Evolutionary conservation across 2,888 invertebrate species (phyloP).

Genomic region (Hydriomena furcata): DNA sequence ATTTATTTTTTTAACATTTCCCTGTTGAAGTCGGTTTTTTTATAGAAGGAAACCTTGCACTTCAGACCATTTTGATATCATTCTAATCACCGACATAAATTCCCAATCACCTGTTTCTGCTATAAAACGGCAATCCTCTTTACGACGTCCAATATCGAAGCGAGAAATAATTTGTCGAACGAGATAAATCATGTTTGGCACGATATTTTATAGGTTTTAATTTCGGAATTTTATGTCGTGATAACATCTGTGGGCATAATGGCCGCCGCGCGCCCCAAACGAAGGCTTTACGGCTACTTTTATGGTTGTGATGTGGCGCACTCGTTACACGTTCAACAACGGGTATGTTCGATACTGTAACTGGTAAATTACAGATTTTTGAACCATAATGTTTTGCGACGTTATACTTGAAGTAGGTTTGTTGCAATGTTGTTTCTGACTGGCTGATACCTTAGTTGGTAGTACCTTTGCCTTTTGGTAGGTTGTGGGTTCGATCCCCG

Average conservation of each 20-base stretch:
- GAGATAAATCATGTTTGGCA: conserved; percentile 65
- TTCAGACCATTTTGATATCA: neutral
- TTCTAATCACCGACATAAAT: conserved; percentile 5
- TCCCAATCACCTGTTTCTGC: conserved; percentile 14
- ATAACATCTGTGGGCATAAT: conserved; percentile 73
- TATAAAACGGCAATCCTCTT: conserved; percentile 42
- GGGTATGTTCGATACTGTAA: conserved; percentile 36
- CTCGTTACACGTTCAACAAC: conserved; percentile 45
- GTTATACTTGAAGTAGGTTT: too few relatives aligned
- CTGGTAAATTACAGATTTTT: neutral
- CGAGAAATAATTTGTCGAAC: conserved; percentile 55
- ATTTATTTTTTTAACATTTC: too few relatives aligned
- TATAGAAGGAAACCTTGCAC: too few relatives aligned
- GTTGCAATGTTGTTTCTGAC: too few relatives aligned
- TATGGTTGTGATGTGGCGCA: conserved; percentile 45
- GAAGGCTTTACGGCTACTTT: conserved; percentile 61
- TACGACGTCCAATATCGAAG: conserved; percentile 57
- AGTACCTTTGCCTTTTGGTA: too few relatives aligned
- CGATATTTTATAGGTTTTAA: conserved; percentile 76
- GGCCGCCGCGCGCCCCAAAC: conserved; percentile 45
- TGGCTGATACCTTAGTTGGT: too few relatives aligned
- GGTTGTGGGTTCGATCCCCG: too few relatives aligned
- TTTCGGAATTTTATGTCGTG: conserved; percentile 75
- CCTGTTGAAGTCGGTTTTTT: too few relatives aligned
- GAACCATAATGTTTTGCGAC: too few relatives aligned